phyloP scores from a whole-genome alignment of 2,888 invertebrate genomes.

The Hypercompe scribonia region DNA sequence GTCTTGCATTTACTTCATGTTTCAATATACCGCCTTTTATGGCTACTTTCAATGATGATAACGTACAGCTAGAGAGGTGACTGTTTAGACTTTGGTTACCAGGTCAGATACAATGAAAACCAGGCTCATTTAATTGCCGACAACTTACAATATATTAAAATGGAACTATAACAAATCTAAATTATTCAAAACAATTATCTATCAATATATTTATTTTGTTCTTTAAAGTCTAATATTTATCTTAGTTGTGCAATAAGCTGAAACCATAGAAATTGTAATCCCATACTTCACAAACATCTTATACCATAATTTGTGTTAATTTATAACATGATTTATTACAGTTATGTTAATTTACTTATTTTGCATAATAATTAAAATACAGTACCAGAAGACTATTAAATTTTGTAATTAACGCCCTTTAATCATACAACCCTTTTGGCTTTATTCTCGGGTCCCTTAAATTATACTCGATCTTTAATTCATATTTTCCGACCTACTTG shows the following conservation, averaged over 20 bases:
- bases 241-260: neutral
- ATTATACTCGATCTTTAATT: slow-evolving; percentile 13
- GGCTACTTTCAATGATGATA: neutral
- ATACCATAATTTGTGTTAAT: neutral
- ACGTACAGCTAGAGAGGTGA: neutral
- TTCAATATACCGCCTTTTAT: neutral
- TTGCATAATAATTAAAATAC: neutral
- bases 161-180: no score
- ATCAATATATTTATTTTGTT: no score
- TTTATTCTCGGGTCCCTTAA: neutral
- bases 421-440: slow-evolving; percentile 33
- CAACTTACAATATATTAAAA: no score
- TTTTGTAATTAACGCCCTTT: neutral
- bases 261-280: neutral
- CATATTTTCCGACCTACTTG: slow-evolving; percentile 10
- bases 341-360: neutral
- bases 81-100: neutral
- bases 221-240: neutral
- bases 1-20: slow-evolving; percentile 11
- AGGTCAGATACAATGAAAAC: neutral
- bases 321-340: neutral
- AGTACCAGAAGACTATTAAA: neutral
- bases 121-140: no score
- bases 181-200: no score
- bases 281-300: neutral